Evolutionary conservation across 64 coral and sea anemone species (phyloP), one percentile per base, ranked within the genome.

Genomic region (Anthopleura sola): DNA sequence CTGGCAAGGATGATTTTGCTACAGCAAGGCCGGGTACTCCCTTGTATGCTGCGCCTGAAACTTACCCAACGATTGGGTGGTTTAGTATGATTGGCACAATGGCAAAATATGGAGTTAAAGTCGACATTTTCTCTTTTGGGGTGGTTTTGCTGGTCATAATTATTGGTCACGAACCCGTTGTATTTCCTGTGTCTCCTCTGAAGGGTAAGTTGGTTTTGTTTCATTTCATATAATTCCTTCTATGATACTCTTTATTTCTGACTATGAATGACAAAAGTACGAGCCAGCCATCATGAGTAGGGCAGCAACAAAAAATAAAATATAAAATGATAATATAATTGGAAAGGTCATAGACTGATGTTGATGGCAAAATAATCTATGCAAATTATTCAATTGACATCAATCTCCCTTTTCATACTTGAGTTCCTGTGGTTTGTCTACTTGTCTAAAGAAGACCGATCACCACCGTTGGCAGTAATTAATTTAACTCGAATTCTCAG

Each of bases 121-220:
- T 90, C 24, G 87, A 94, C 74, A 68, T 90, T 28, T 94, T 94
- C 51, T 94, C 92, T 1, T 90, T 94, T 78, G 92, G 92, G 49
- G 64, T 94, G 34, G 36, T 83, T 13, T 46, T 86, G 39, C 82
- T 94, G 84, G 88, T 86, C 40, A 87, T 86, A 12, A 58, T 90
- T 6, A 86, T 60, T 78, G 87, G 92, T 40, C 31, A 77, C 17
- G 31, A 77, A 18, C 75, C 75, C 18, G 75, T 19, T 19, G 31
- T 34, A 17, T 37, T 37, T 40, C 75, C 37, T 16, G 34, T 29
- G 14, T 75, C 26, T 75, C 68, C 34, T 26, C 15, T 32, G 12
- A 75, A 29, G 14, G 68, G 68, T 75, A 75, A 29, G 68, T 31
- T 3, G n/a, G 40, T 8, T 75, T 14, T n/a, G n/a, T 36, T 21